Evolutionary conservation across 1,140 invertebrate genomes (phyloP).

Genomic region (Pissodes strobi): DNA sequence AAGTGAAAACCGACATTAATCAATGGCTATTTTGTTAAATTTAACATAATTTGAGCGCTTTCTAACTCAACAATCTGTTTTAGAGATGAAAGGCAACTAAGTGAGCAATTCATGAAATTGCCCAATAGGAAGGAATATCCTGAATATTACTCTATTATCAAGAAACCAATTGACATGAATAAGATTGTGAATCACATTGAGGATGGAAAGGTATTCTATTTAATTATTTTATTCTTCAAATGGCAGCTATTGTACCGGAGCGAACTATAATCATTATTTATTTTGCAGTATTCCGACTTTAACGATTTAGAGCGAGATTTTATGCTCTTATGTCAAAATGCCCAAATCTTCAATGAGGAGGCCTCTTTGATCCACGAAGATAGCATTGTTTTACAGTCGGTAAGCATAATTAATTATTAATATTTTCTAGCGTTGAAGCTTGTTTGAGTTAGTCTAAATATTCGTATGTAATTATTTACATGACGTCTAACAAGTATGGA

Average conservation of each 20-base stretch:
- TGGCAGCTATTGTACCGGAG: no score
- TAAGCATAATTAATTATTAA: no score
- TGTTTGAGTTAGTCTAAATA: no score
- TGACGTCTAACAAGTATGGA: no score
- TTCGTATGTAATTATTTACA: no score
- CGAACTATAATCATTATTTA: no score
- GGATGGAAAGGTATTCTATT: conserved; percentile 81
- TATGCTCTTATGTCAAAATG: conserved; percentile 92
- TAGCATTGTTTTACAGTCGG: conserved; percentile 87
- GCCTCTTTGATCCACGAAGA: conserved; percentile 94
- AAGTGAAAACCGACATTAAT: no score
- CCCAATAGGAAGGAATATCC: conserved; percentile 90
- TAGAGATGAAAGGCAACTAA: conserved; percentile 81
- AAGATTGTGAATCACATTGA: conserved; percentile 87
- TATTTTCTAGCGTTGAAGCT: no score
- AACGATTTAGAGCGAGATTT: conserved; percentile 93
- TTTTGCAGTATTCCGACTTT: conserved; percentile 76
- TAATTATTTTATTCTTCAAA: no score
- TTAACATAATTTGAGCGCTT: neutral
- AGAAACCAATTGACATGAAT: conserved; percentile 94
- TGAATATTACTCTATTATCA: conserved; percentile 98
- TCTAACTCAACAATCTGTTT: conserved; percentile 27
- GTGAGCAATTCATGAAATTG: conserved; percentile 93
- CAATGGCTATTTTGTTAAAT: neutral
- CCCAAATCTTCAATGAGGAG: conserved; percentile 96